phyloP scores from a whole-genome alignment of 2,113 vertebrate genomes.

The Ranitomeya imitator region DNA sequence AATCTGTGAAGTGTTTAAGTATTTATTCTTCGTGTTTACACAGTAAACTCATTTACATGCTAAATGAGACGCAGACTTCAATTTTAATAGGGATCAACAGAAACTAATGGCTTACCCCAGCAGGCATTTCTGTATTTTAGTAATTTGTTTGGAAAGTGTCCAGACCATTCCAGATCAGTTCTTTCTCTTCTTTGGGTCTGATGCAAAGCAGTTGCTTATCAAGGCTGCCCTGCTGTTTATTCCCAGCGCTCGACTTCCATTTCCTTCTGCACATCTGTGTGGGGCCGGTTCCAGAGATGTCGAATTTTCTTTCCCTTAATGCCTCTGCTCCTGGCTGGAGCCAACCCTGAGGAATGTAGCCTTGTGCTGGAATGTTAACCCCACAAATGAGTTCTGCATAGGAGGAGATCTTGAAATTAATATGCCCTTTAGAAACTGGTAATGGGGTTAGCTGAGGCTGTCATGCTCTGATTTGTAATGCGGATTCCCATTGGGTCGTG shows the following conservation, averaged over 20 bases:
- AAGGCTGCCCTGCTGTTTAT: constrained; percentile 47
- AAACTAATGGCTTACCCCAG: background rate
- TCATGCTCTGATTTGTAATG: background rate
- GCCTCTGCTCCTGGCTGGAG: background rate
- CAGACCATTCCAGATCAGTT: background rate
- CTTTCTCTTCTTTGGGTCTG: background rate
- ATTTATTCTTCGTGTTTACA: background rate
- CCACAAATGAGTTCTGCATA: background rate
- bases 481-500: background rate
- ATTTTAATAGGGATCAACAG: constrained; percentile 1
- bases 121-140: constrained; percentile 1
- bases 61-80: background rate
- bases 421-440: background rate
- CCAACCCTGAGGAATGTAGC: constrained; percentile 1
- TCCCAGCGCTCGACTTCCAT: constrained; percentile 29
- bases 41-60: background rate
- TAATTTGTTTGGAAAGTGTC: background rate
- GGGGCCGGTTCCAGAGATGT: background rate
- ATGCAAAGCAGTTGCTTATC: constrained; percentile 47
- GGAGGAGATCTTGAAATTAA: background rate
- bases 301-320: constrained; percentile 9
- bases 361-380: constrained; percentile 23
- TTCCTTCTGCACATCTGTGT: constrained; percentile 52
- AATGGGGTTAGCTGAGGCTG: background rate
- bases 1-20: background rate